These are phyloP conservation scores for Tinea trinotella DNA, from an alignment of 2,888 invertebrate species.

Conservation along the genomic window DNA sequence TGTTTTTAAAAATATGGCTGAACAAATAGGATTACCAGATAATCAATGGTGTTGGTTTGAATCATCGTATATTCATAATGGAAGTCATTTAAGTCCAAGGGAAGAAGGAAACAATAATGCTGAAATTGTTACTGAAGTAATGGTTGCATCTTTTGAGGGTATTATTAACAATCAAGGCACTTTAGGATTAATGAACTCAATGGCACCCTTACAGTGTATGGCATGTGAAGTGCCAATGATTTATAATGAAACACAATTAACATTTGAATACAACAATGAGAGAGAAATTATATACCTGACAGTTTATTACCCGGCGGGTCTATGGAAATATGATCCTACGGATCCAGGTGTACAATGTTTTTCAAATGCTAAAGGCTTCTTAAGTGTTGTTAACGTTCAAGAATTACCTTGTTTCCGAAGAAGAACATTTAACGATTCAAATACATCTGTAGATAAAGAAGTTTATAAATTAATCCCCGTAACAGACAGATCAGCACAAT, in stretches of 20 bases:
- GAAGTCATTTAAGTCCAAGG: conserved; percentile 19
- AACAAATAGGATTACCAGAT: conserved; percentile 31
- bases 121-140: conserved; percentile 17
- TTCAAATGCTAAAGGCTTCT: conserved; percentile 70
- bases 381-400: conserved; percentile 53
- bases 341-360: conserved; percentile 73
- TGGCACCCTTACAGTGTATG: conserved; percentile 41
- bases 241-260: conserved; percentile 41
- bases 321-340: conserved; percentile 58
- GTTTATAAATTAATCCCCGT: conserved; percentile 67
- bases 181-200: conserved; percentile 34
- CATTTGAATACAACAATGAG: conserved; percentile 41
- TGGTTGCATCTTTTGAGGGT: conserved; percentile 28
- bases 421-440: conserved; percentile 22
- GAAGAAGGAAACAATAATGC: not conserved
- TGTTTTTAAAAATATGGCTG: conserved; percentile 47
- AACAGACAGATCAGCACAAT: conserved; percentile 69
- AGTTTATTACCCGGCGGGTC: conserved; percentile 68
- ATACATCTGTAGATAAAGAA: conserved; percentile 38
- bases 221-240: conserved; percentile 47
- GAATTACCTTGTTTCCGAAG: conserved; percentile 33
- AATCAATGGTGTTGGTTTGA: conserved; percentile 52
- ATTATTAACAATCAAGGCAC: conserved; percentile 45
- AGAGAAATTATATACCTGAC: conserved; percentile 54
- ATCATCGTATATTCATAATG: conserved; percentile 21